Evolutionary conservation across 2,888 invertebrate genomes (phyloP).

Genomic region (Athripsodes cinereus): DNA sequence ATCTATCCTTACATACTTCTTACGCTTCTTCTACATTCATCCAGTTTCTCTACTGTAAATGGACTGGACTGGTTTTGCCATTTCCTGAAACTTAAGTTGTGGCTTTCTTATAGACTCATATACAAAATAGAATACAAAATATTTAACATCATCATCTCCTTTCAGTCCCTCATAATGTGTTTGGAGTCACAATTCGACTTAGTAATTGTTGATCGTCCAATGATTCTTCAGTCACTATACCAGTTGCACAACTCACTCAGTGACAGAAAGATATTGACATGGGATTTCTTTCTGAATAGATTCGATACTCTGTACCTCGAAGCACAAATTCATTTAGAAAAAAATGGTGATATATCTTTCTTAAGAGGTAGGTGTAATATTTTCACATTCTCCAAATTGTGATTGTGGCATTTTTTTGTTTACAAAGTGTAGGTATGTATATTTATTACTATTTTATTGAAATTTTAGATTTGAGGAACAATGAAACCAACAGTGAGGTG

Average conservation of each 20-base stretch:
- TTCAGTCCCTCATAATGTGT: slow-evolving; percentile 81
- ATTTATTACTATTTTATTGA: too few relatives aligned
- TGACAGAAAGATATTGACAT: slow-evolving; percentile 83
- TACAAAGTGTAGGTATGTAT: too few relatives aligned
- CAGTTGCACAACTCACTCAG: slow-evolving; percentile 90
- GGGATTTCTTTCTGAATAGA: slow-evolving; percentile 96
- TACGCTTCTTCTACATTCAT: too few relatives aligned
- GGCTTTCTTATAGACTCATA: background rate
- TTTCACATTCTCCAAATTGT: too few relatives aligned
- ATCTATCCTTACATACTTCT: too few relatives aligned
- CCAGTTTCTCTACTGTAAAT: too few relatives aligned
- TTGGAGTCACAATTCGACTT: slow-evolving; percentile 97
- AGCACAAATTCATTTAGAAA: slow-evolving; percentile 87
- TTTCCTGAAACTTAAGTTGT: background rate
- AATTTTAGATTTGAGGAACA: slow-evolving; percentile 77
- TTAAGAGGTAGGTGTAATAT: slow-evolving; percentile 71
- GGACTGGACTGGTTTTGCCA: too few relatives aligned
- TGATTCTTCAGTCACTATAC: slow-evolving; percentile 92
- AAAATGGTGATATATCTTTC: slow-evolving; percentile 76
- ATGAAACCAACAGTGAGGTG: slow-evolving; percentile 79
- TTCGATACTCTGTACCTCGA: slow-evolving; percentile 95
- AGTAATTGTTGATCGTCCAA: slow-evolving; percentile 92
- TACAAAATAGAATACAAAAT: background rate
- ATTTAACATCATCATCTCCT: slow-evolving; percentile 19
- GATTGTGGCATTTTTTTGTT: too few relatives aligned